Percentiles rank a stretch among this genome's conserved stretches.
These are phyloP conservation scores for Itoplectis maculator DNA, from an alignment of 2,888 invertebrate species.

Conservation along the genomic window DNA sequence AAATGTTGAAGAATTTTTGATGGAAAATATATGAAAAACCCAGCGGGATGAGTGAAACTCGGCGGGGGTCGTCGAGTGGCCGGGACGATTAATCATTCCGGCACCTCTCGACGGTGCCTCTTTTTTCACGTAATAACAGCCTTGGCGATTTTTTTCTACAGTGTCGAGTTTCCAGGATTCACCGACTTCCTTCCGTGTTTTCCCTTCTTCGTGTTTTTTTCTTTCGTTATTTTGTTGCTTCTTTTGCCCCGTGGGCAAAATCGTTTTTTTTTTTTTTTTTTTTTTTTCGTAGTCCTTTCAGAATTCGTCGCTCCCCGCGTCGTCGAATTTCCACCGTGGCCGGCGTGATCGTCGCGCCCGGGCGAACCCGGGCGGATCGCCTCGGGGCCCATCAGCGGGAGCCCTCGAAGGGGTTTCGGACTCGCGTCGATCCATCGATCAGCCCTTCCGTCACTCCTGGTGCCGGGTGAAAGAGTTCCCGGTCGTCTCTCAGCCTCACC, in stretches of 20 bases:
- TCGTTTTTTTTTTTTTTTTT: slow-evolving; percentile 36
- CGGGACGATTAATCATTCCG: slow-evolving; percentile 69
- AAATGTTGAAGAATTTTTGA: slow-evolving; percentile 53
- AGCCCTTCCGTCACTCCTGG: slow-evolving; percentile 65
- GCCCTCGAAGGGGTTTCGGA: slow-evolving; percentile 76
- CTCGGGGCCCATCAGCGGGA: slow-evolving; percentile 50
- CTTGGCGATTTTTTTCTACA: slow-evolving; percentile 44
- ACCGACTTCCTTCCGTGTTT: slow-evolving; percentile 58
- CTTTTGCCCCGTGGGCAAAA: slow-evolving; percentile 46
- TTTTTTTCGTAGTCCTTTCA: slow-evolving; percentile 33
- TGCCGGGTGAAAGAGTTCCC: slow-evolving; percentile 80
- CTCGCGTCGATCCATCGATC: slow-evolving; percentile 81
- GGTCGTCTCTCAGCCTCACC: slow-evolving; percentile 69
- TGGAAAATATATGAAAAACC: slow-evolving; percentile 35
- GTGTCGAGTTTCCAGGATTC: slow-evolving; percentile 65
- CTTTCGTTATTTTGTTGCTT: slow-evolving; percentile 12
- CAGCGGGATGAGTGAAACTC: slow-evolving; percentile 52
- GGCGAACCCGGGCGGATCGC: too few species aligned
- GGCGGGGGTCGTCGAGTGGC: slow-evolving; percentile 58
- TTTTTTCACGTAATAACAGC: slow-evolving; percentile 52
- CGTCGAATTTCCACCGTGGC: slow-evolving; percentile 37
- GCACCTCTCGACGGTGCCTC: slow-evolving; percentile 52
- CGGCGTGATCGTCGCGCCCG: slow-evolving; percentile 52
- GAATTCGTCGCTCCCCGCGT: slow-evolving; percentile 46
- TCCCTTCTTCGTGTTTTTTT: slow-evolving; percentile 29